Evolutionary conservation across 2,797 vertebrate species (phyloP).

Genomic region (Numenius phaeopus): DNA sequence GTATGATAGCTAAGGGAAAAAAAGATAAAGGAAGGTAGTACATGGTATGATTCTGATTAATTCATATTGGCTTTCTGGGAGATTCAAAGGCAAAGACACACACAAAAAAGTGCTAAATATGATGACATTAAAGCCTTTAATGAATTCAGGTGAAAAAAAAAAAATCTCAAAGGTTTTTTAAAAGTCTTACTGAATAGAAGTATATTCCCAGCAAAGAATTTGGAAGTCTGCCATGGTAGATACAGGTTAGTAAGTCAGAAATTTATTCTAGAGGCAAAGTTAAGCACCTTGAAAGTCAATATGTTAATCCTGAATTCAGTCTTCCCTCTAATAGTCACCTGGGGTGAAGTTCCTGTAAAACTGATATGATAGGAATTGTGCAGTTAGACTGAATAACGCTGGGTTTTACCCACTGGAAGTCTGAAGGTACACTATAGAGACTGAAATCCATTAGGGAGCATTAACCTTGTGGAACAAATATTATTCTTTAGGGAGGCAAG

Average conservation of each 20-base stretch:
- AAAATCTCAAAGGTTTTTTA: not conserved
- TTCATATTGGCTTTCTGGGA: conserved; percentile 43
- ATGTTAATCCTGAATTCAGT: conserved; percentile 10
- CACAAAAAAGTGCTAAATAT: conserved; percentile 25
- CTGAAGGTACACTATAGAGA: not conserved
- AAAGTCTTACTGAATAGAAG: not conserved
- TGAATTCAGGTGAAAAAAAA: not conserved
- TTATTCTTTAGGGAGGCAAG: not conserved
- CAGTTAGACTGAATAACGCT: not conserved
- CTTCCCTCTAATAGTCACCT: not conserved
- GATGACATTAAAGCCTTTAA: conserved; percentile 33
- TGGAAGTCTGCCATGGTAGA: not conserved
- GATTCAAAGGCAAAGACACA: not conserved
- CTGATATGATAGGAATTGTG: not conserved
- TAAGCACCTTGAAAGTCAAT: conserved; percentile 16
- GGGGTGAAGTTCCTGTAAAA: conserved; percentile 2
- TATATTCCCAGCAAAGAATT: not conserved
- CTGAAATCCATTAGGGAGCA: not conserved
- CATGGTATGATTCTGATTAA: not conserved
- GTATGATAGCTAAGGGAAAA: conserved; percentile 18
- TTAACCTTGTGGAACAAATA: not conserved
- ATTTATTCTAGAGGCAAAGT: conserved; percentile 15
- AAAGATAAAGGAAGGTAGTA: conserved; percentile 1
- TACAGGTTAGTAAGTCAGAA: not conserved
- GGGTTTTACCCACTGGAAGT: not conserved